These are phyloP conservation scores for Gerris lacustris DNA, from an alignment of 2,888 invertebrate genomes.

Conservation along the genomic window DNA sequence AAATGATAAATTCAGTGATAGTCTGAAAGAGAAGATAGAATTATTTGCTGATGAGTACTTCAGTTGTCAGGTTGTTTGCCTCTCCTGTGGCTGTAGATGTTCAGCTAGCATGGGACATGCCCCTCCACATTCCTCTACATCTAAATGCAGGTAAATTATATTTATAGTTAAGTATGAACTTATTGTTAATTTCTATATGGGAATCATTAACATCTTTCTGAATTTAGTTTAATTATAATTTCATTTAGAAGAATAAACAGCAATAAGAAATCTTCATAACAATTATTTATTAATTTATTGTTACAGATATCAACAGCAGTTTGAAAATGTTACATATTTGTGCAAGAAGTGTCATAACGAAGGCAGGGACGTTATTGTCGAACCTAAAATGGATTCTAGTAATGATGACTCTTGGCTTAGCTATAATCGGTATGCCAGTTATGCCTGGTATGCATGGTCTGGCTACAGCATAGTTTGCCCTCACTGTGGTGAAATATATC, in stretches of 20 bases:
- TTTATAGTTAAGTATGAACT: too few species aligned
- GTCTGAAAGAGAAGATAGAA: conserved; percentile 48
- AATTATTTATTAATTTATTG: conserved; percentile 26
- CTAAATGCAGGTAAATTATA: conserved; percentile 35
- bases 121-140: conserved; percentile 44
- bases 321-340: conserved; percentile 53
- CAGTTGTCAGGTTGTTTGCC: conserved; percentile 57
- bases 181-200: too few species aligned
- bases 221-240: too few species aligned
- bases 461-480: conserved; percentile 64
- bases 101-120: conserved; percentile 56
- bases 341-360: conserved; percentile 51
- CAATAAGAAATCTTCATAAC: too few species aligned
- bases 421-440: conserved; percentile 52
- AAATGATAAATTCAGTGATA: conserved; percentile 62
- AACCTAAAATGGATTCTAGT: conserved; percentile 41
- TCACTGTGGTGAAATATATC: conserved; percentile 57
- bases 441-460: conserved; percentile 61
- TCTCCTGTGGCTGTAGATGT: conserved; percentile 54
- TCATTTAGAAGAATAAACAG: too few species aligned
- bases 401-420: conserved; percentile 51
- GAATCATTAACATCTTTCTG: too few species aligned
- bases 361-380: conserved; percentile 48
- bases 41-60: conserved; percentile 69
- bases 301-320: conserved; percentile 58